Evolutionary conservation across 2,888 invertebrate species (phyloP).

Genomic region (Yponomeuta plumbellus): DNA sequence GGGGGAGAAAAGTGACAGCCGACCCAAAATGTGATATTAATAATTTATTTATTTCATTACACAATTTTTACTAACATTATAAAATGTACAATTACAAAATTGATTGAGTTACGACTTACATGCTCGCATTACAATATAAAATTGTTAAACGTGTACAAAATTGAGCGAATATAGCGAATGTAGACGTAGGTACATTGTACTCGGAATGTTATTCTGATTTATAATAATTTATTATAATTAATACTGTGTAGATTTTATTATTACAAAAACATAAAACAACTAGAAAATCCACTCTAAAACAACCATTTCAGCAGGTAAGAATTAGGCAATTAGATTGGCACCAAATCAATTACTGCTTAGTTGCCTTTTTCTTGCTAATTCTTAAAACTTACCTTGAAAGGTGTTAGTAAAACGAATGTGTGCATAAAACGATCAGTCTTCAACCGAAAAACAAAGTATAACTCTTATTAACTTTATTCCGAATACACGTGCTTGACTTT

Average conservation of each 20-base stretch:
- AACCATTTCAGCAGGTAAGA: background rate
- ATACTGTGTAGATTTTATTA: slow-evolving; percentile 10
- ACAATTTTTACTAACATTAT: slow-evolving; percentile 34
- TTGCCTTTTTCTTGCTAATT: background rate
- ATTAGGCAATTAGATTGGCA: background rate
- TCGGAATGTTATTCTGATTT: background rate
- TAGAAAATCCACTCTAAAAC: background rate
- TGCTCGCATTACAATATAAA: slow-evolving; percentile 29
- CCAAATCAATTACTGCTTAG: too few relatives aligned
- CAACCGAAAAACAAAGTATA: slow-evolving; percentile 47
- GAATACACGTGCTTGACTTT: too few relatives aligned
- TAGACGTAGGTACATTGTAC: background rate
- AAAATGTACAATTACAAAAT: slow-evolving; percentile 71
- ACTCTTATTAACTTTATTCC: too few relatives aligned
- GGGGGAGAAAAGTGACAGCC: slow-evolving; percentile 5
- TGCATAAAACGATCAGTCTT: slow-evolving; percentile 59
- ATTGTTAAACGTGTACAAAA: slow-evolving; percentile 26
- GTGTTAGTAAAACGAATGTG: too few relatives aligned
- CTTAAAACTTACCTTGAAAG: too few relatives aligned
- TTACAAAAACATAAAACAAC: background rate
- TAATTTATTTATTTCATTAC: slow-evolving; percentile 15
- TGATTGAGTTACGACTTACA: slow-evolving; percentile 34
- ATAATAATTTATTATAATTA: background rate
- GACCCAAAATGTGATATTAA: slow-evolving; percentile 20
- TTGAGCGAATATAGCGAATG: background rate